phyloP scores from a whole-genome alignment of 2,113 vertebrate genomes.

The Emydocephalus ijimae region DNA sequence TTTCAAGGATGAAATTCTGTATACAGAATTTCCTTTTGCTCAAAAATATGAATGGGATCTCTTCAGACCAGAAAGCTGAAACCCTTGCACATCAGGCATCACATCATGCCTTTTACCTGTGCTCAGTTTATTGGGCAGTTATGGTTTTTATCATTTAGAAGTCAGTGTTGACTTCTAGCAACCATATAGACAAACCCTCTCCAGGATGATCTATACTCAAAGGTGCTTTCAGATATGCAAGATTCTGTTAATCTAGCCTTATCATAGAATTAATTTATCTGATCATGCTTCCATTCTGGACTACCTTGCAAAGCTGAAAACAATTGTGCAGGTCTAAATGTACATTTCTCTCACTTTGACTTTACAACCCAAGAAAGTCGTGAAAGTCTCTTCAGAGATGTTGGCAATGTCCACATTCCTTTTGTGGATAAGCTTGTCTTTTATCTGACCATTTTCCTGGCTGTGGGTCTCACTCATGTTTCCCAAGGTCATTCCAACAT shows the following conservation, averaged over 20 bases:
- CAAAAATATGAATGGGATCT: background rate
- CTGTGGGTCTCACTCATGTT: background rate
- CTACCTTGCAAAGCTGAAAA: background rate
- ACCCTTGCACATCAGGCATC: background rate
- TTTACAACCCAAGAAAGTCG: background rate
- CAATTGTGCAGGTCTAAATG: background rate
- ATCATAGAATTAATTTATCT: background rate
- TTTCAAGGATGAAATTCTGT: background rate
- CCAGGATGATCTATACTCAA: background rate
- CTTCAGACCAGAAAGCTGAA: background rate
- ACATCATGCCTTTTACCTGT: background rate
- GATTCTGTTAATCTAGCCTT: background rate
- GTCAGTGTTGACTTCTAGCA: background rate
- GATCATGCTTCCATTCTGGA: background rate
- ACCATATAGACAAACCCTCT: background rate
- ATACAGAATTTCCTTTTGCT: background rate
- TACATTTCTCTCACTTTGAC: background rate
- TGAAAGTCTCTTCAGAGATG: background rate
- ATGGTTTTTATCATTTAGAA: background rate
- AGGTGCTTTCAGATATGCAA: background rate
- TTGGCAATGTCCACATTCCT: background rate
- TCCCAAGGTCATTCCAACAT: background rate
- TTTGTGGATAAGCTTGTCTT: background rate
- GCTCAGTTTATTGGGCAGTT: background rate
- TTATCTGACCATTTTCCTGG: background rate